phyloP scores from a whole-genome alignment of 2,888 invertebrate genomes.

The Axea sp. region DNA sequence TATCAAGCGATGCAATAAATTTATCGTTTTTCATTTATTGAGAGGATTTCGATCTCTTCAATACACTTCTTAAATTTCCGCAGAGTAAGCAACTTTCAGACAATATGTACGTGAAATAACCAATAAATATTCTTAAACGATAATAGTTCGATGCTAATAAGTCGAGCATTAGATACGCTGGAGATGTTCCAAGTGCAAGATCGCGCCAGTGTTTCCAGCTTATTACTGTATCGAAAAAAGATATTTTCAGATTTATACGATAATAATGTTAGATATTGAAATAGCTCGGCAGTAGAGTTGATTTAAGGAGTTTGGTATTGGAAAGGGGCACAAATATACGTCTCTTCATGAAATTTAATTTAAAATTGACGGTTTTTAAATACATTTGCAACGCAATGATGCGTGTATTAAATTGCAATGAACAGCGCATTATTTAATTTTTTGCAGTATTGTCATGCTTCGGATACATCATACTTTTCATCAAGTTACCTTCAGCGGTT shows the following conservation, averaged over 20 bases:
- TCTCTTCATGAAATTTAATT: no score
- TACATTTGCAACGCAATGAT: no score
- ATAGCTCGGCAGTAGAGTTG: no score
- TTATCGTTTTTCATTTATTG: no score
- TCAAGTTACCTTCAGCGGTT: neutral
- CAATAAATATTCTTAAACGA: constrained; percentile 29
- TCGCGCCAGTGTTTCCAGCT: neutral
- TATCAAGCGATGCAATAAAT: no score
- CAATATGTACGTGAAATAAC: constrained; percentile 11
- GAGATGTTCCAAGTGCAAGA: constrained; percentile 14
- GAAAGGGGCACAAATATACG: no score
- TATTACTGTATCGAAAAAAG: constrained; percentile 8
- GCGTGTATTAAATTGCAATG: neutral
- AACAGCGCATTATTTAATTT: neutral
- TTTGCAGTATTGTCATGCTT: neutral
- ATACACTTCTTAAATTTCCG: no score
- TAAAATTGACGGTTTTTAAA: no score
- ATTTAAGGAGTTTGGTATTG: no score
- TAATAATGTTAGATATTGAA: constrained; percentile 12
- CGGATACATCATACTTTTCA: constrained; percentile 5
- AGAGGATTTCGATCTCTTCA: no score
- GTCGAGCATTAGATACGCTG: constrained; percentile 4
- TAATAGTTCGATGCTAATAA: constrained; percentile 25
- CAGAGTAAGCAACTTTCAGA: neutral
- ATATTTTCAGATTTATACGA: constrained; percentile 18